A percentile compares a stretch with the other conserved stretches of the same genome.
phyloP scores from a whole-genome alignment of 2,113 vertebrate species.

The Hydrolagus affinis region DNA sequence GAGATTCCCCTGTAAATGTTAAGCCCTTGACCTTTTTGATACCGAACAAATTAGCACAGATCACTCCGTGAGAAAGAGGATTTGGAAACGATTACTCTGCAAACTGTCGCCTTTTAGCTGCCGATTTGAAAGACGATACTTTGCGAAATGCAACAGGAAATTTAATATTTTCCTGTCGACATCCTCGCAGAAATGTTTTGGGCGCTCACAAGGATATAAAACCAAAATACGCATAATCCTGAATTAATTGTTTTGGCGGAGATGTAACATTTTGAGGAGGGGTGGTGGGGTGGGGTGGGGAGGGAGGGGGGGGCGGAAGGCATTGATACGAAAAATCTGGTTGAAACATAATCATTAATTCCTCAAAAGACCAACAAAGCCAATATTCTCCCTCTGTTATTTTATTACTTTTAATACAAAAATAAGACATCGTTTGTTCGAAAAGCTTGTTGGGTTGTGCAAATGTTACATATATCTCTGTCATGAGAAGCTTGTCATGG shows the following conservation, averaged over 20 bases:
- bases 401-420: background rate
- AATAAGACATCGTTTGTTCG: background rate
- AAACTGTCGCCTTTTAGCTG: background rate
- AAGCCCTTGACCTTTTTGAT: background rate
- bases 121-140: background rate
- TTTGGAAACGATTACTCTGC: background rate
- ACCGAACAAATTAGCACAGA: background rate
- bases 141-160: background rate
- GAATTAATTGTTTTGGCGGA: background rate
- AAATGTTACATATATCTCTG: background rate
- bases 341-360: background rate
- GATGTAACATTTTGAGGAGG: too few species aligned
- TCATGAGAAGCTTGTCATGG: background rate
- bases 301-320: too few species aligned
- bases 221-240: too few species aligned
- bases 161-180: background rate
- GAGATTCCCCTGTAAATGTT: background rate
- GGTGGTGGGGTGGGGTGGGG: background rate
- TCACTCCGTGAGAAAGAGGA: background rate
- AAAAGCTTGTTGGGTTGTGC: background rate
- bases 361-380: background rate
- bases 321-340: background rate
- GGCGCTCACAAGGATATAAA: too few species aligned
- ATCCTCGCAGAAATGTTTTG: too few species aligned
- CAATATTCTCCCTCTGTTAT: background rate